Percentiles rank a stretch among this genome's conserved stretches.
Conservation (phyloP, 1,140 invertebrate genomes). For the Drosophila serrata region DNA sequence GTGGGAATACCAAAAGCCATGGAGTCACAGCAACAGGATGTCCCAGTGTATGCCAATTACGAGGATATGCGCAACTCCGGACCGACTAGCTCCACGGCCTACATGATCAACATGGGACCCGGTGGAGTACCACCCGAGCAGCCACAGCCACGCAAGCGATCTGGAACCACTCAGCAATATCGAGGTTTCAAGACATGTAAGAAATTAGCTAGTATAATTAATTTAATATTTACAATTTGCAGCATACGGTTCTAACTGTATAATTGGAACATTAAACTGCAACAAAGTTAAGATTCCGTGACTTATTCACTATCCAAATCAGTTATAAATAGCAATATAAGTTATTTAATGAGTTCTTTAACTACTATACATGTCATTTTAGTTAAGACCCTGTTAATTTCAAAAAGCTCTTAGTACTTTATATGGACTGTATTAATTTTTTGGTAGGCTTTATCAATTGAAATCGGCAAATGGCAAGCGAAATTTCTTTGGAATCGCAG, state of each 20-base stretch:
- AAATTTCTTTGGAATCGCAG: constrained; percentile 23
- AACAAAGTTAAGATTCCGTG: not conserved
- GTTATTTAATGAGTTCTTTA: not conserved
- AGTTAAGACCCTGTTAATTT: not conserved
- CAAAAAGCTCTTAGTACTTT: not conserved
- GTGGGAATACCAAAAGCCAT: constrained; percentile 3
- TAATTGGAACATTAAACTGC: not conserved
- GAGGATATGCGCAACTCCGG: constrained; percentile 65
- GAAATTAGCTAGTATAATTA: not conserved
- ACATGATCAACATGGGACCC: constrained; percentile 50
- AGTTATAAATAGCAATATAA: not conserved
- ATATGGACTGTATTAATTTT: not conserved
- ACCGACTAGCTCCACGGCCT: constrained; percentile 45
- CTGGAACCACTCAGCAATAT: constrained; percentile 33
- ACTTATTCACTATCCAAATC: not conserved
- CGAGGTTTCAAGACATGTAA: constrained; percentile 65
- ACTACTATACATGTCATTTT: not conserved
- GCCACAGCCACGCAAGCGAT: not conserved
- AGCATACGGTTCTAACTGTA: not conserved
- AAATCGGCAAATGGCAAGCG: not conserved
- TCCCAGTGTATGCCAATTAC: constrained; percentile 64
- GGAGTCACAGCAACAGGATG: constrained; percentile 40
- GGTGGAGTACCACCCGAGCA: not conserved
- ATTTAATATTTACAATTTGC: not conserved
- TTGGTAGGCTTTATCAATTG: constrained; percentile 11